A percentile compares a stretch with the other conserved stretches of the same genome.
Conservation (phyloP, 2,113 vertebrate genomes). For the Hyla sarda region DNA sequence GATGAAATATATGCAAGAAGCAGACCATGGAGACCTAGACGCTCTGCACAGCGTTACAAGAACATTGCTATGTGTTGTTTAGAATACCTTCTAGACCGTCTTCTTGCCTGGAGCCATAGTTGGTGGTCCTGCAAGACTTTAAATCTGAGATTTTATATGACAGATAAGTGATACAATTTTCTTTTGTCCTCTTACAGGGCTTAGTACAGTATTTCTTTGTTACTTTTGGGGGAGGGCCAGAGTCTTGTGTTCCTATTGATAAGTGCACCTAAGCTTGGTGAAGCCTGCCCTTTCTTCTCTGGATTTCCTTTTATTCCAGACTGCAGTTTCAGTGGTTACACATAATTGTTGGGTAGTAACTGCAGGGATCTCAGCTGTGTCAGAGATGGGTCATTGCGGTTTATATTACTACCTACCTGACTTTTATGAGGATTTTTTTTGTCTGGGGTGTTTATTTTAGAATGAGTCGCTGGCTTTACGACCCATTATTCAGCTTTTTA, state of each 20-base stretch:
- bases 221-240: not conserved
- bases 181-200: not conserved
- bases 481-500: not conserved
- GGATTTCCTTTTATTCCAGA: not conserved
- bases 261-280: not conserved
- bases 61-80: not conserved
- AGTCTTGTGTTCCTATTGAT: not conserved
- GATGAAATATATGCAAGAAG: not conserved
- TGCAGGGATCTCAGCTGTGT: not conserved
- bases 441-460: not conserved
- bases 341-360: conserved; percentile 16
- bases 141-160: not conserved
- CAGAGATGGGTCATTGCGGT: not conserved
- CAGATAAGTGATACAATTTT: not conserved
- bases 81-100: not conserved
- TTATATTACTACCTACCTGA: not conserved
- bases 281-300: not conserved
- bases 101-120: not conserved
- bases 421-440: conserved; percentile 21
- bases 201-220: not conserved
- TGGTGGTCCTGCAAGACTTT: not conserved
- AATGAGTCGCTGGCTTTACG: not conserved
- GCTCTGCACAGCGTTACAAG: not conserved
- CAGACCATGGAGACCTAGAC: not conserved
- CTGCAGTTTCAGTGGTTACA: not conserved